Evolutionary conservation across 2,888 invertebrate genomes (phyloP), one percentile per base, ranked within the genome.

Genomic region (Sicus ferrugineus): DNA sequence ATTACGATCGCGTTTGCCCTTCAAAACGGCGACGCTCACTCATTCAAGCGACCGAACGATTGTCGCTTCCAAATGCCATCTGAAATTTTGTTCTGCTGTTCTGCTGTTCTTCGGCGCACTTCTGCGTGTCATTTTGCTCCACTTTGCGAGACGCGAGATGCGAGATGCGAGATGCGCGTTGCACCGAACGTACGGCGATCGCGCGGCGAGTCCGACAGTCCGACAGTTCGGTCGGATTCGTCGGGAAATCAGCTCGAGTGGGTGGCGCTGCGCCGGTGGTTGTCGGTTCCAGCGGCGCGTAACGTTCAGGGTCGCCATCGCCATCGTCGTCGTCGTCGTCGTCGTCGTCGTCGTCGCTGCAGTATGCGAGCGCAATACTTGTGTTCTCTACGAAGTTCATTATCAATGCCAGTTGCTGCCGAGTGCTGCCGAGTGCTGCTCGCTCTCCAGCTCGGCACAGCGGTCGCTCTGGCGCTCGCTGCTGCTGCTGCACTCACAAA

Each of bases 381-480:
- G n/a, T n/a, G n/a, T n/a, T n/a, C n/a, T n/a, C 6, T 38, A 26
- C 54, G 56, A 70, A 70, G 70, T 70, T 70, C 70, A 70, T 68
- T 63, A 70, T 70, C 70, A 68, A 64, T 70, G 70, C 52, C 70
- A 50, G 63, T 62, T 56, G 63, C 52, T 64, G 68, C 42, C 62
- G 68, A 67, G 54, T 31, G 61, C n/a, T n/a, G n/a, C n/a, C 56
- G 46, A 46, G 21, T 3, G 54, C 42, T 42, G 16, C n/a, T 42
- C 16, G 11, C 42, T 4, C 14, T 42, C 42, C 16, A 14, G 16
- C 42, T 42, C 42, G 42, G 16, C 31, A 31, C n/a, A 3, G 59
- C 3, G 30, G n/a, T n/a, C 59, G 31, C n/a, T 26, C 5, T 23
- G 61, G 34, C 61, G 42, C 48, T 28, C 46, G n/a, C n/a, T n/a